Evolutionary conservation across 2,888 invertebrate genomes (phyloP), one percentile per base, ranked within the genome.

Genomic region (Colletes collaris): DNA sequence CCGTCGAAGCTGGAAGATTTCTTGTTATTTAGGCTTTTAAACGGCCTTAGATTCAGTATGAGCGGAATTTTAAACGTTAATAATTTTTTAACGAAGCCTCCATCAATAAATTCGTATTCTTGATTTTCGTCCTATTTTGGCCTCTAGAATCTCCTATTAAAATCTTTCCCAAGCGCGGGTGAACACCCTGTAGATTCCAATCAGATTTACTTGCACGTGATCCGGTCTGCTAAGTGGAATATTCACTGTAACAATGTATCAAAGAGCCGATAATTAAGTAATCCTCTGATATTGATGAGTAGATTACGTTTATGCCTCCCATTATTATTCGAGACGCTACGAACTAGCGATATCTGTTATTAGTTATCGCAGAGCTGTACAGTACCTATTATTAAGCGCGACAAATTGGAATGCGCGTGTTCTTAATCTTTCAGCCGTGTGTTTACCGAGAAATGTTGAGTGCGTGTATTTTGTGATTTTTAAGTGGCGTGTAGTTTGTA

Each of bases 351-450:
- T 62, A 68, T 27, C 46, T 19, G 16, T 53, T 74, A 56, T 67
- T 53, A 71, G 19, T 66, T 55, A 55, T n/a, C 8, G 19, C 19
- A 0, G 27, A 35, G 13, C 56, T 11, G 1, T 16, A 4, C 13
- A n/a, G 16, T 50, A 19, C 19, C 44, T 63, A 60, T 73, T 63
- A 63, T 37, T 64, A 64, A 55, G 13, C 53, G 49, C 64, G 68
- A 75, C 56, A 66, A 19, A 53, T 56, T 50, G 56, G 0, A 56
- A 65, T 72, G 56, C 50, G 56, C 52, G 58, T 53, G 73, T 63
- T 67, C 50, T 58, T 52, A 55, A 77, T 72, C 76, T 58, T 62
- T 68, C 63, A 59, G 4, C 3, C 49, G 27, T 56, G n/a, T 72
- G 67, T 76, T 76, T 67, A 66, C 52, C 50, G 6, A 16, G 53